phyloP scores from a whole-genome alignment of 2,797 vertebrate genomes.

The Mustela erminea region DNA sequence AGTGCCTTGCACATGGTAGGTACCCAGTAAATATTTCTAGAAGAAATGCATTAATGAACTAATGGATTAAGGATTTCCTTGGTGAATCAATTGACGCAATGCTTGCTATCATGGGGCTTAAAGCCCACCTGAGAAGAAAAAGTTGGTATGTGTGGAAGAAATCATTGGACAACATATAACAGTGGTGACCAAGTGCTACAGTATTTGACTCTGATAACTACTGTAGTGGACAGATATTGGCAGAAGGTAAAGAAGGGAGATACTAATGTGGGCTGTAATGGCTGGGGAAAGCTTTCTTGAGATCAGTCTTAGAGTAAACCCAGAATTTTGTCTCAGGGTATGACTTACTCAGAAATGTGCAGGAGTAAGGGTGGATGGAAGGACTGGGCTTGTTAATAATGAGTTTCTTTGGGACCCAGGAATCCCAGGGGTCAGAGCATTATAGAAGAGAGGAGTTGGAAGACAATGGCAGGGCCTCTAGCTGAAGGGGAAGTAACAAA shows the following conservation, averaged over 20 bases:
- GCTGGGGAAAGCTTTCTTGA: neutral
- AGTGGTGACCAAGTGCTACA: neutral
- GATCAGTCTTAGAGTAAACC: neutral
- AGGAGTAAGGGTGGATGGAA: neutral
- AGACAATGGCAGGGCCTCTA: neutral
- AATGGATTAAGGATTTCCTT: neutral
- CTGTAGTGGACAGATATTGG: neutral
- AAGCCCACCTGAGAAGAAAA: neutral
- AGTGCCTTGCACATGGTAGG: neutral
- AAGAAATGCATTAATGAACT: neutral
- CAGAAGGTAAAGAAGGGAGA: neutral
- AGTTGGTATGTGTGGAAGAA: neutral
- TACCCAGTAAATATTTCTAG: neutral
- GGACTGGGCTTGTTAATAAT: constrained; percentile 33
- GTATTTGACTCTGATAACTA: neutral
- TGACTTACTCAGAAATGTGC: constrained; percentile 4
- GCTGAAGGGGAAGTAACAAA: neutral
- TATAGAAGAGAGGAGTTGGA: neutral
- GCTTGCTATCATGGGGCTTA: neutral
- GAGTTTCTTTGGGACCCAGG: constrained; percentile 65
- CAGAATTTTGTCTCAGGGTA: neutral
- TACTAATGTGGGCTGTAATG: neutral
- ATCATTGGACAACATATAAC: neutral
- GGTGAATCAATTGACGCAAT: neutral
- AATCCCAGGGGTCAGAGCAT: neutral